These are phyloP conservation scores for Dipodomys spectabilis DNA, from an alignment of 2,113 vertebrate species.

Conservation along the genomic window DNA sequence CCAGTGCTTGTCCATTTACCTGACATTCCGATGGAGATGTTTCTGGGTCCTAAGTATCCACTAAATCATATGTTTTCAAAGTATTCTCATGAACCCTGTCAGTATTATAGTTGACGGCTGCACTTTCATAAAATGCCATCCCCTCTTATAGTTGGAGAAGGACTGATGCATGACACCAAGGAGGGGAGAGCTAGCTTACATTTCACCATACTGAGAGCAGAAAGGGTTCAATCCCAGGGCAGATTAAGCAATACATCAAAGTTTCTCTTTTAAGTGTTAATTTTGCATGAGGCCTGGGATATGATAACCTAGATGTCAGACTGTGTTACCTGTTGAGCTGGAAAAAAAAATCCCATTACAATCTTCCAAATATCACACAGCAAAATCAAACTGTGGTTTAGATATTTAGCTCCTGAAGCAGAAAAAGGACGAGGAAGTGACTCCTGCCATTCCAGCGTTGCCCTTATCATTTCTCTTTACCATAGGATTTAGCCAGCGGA, in stretches of 20 bases:
- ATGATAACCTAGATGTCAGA: constrained; percentile 52
- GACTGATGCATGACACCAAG: not conserved
- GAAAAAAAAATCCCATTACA: constrained; percentile 53
- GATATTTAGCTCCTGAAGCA: constrained; percentile 38
- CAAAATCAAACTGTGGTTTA: not conserved
- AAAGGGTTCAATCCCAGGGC: constrained; percentile 27
- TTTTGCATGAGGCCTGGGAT: constrained; percentile 38
- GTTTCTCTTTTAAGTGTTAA: constrained; percentile 74
- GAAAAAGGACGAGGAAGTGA: not conserved
- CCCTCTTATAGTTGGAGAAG: not conserved
- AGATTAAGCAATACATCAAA: constrained; percentile 51
- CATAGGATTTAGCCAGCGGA: constrained; percentile 62
- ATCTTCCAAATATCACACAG: constrained; percentile 30
- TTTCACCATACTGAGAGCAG: not conserved
- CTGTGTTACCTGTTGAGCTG: constrained; percentile 59
- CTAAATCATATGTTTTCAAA: not conserved
- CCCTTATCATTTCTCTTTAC: constrained; percentile 38
- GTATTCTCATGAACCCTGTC: not conserved
- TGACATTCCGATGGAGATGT: not conserved
- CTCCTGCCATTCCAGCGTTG: not conserved
- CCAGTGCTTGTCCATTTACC: not conserved
- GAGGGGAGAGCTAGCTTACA: not conserved
- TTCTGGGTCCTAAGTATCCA: not conserved
- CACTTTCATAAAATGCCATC: not conserved
- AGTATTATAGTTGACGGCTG: not conserved